Percentiles rank a stretch among this genome's conserved stretches.
phyloP scores from a whole-genome alignment of 2,888 invertebrate species.

The Eretmocerus hayati region DNA sequence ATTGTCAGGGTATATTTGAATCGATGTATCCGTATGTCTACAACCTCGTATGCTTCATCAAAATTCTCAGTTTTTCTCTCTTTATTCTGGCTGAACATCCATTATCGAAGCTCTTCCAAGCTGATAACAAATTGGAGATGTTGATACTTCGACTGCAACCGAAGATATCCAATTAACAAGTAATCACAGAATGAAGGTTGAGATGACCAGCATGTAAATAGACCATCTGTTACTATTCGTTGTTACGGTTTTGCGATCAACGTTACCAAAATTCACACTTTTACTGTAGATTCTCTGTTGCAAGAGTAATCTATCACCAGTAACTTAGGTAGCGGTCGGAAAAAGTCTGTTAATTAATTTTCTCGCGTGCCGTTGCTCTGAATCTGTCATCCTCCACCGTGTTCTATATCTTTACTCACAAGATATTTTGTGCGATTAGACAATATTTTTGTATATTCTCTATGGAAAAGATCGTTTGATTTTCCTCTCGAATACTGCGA shows the following conservation, averaged over 20 bases:
- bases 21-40: too few relatives aligned
- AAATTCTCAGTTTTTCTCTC: too few relatives aligned
- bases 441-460: slow-evolving; percentile 21
- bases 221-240: slow-evolving; percentile 42
- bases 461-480: slow-evolving; percentile 9
- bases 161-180: too few relatives aligned
- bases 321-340: slow-evolving; percentile 20
- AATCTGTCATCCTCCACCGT: slow-evolving; percentile 19
- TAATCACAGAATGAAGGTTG: too few relatives aligned
- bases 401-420: slow-evolving; percentile 16
- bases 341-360: slow-evolving; percentile 17
- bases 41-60: too few relatives aligned
- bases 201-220: slow-evolving; percentile 36
- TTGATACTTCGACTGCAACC: too few relatives aligned
- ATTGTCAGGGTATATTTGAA: too few relatives aligned
- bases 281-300: slow-evolving; percentile 34
- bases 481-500: slow-evolving; percentile 15
- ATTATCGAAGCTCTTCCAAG: too few relatives aligned
- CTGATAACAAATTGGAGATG: too few relatives aligned
- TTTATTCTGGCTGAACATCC: too few relatives aligned
- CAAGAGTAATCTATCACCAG: too few relatives aligned
- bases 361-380: slow-evolving; percentile 11
- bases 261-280: slow-evolving; percentile 45
- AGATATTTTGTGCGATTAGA: slow-evolving; percentile 11
- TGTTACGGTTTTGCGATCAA: slow-evolving; percentile 41